Base-by-base conservation (phyloP, 2,888 invertebrate species). In the Morinoia aosen region DNA sequence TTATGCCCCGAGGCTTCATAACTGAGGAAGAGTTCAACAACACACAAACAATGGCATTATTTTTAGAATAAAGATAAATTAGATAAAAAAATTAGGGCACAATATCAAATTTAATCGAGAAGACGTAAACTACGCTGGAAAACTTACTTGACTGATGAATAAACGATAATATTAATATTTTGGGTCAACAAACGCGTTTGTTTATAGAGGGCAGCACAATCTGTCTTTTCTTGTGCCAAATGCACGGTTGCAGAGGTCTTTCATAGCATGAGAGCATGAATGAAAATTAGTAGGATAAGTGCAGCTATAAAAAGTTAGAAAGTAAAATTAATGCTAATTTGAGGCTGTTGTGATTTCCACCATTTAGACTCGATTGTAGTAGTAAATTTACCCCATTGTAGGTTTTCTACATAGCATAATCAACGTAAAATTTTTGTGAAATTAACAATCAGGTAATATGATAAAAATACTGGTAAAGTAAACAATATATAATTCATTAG, bases 1-100 rank as follows among this genome's bases (percentile, higher is more conserved):
- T 93, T 93, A 93, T 93, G 93, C 93, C 93, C 93, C 57, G 57
- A 93, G 93, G 93, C 93, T 93, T 93, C 93, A 93, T 93, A 93
- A 93, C 90, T 93, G 48, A 56, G 48, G 11, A 93, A 56, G 93
- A 33, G 33, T 93, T 93, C 57, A 48, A 93, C 56, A 93, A 93
- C 57, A 57, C 57, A 57, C 57, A 57, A 56, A 93, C 57, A 93
- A 93, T 39, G 90, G 16, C 90, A 90, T 90, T 12, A 76, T 76
- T 76, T 76, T 19, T 19, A 33, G 33, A 76, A 33, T 12, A 33
- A 25, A 76, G 33, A 76, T 25, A 76, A 76, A 19, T 33, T 33
- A 76, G 25, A 8, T 76, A 8, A 76, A 10, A 19, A 76, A 76
- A 3, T 33, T 33, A 76, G 25, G 33, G 76, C 33, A 16, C 10